phyloP scores from a whole-genome alignment of 2,113 vertebrate genomes.

The Galbula dea region DNA sequence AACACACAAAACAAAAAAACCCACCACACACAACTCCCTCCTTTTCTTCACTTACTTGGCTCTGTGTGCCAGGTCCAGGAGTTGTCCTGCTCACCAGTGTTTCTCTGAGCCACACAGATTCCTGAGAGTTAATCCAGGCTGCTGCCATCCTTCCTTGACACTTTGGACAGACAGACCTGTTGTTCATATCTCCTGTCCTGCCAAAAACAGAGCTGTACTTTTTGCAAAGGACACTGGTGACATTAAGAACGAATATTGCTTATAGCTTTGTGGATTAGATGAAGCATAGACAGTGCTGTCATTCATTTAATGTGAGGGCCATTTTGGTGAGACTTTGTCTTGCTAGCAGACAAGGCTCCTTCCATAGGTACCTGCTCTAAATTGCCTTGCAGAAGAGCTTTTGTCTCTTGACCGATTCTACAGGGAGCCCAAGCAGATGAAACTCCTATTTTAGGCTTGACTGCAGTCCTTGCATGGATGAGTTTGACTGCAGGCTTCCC shows the following conservation, averaged over 20 bases:
- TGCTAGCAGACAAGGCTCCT: neutral
- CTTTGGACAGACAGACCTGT: neutral
- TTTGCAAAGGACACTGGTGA: neutral
- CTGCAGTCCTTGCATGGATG: neutral
- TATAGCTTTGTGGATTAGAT: neutral
- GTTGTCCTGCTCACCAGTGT: neutral
- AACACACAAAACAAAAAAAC: neutral
- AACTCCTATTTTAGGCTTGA: neutral
- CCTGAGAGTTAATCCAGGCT: neutral
- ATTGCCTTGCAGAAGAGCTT: neutral
- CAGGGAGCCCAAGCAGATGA: neutral
- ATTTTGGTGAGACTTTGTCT: neutral
- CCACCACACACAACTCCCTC: neutral
- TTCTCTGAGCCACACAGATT: no score
- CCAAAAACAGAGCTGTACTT: neutral
- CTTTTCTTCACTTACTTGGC: neutral
- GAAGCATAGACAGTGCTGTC: neutral
- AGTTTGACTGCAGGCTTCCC: neutral
- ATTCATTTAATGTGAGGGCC: neutral
- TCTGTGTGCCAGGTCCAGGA: neutral
- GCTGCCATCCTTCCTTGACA: fast-evolving
- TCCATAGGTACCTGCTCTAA: neutral
- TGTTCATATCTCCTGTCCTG: neutral
- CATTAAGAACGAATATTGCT: neutral
- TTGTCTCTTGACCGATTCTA: neutral